A percentile compares a stretch with the other conserved stretches of the same genome.
phyloP scores from a whole-genome alignment of 2,113 vertebrate species.

The Zapus hudsonius region DNA sequence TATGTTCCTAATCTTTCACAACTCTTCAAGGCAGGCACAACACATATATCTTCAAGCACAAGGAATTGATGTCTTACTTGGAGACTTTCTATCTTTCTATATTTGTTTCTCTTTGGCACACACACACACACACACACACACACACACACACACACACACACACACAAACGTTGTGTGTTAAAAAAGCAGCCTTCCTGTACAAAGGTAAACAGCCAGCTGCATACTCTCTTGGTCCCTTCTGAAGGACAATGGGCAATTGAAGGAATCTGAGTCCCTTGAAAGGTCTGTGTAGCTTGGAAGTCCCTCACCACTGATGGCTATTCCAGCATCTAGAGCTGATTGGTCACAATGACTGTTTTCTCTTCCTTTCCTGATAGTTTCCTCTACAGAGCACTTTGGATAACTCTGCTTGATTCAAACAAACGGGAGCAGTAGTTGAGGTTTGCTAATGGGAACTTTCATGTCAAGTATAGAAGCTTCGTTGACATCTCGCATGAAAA shows the following conservation, averaged over 20 bases:
- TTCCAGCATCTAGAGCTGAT: neutral
- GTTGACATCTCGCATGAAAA: slow-evolving; percentile 59
- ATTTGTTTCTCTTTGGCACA: slow-evolving; percentile 59
- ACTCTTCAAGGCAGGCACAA: neutral
- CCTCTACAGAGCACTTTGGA: slow-evolving; percentile 64
- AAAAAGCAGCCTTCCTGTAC: slow-evolving; percentile 56
- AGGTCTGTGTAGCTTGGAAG: neutral
- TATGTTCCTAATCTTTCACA: neutral
- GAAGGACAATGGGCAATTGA: neutral
- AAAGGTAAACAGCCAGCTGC: slow-evolving; percentile 52
- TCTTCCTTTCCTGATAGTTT: slow-evolving; percentile 39
- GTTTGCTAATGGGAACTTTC: slow-evolving; percentile 51
- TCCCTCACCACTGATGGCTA: neutral
- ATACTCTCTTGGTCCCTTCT: neutral
- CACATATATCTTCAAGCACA: neutral
- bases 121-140: too few relatives aligned
- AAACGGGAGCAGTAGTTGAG: slow-evolving; percentile 13
- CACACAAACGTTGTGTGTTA: slow-evolving; percentile 58
- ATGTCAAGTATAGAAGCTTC: slow-evolving; percentile 47
- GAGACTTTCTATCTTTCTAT: slow-evolving; percentile 45
- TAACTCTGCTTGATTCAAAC: slow-evolving; percentile 54
- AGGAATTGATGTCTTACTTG: slow-evolving; percentile 60
- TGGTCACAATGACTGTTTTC: slow-evolving; percentile 54
- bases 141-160: too few relatives aligned
- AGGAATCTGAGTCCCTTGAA: neutral